Evolutionary conservation across 2,888 invertebrate species (phyloP), one percentile per base, ranked within the genome.

Genomic region (Eremobia ochroleuca): DNA sequence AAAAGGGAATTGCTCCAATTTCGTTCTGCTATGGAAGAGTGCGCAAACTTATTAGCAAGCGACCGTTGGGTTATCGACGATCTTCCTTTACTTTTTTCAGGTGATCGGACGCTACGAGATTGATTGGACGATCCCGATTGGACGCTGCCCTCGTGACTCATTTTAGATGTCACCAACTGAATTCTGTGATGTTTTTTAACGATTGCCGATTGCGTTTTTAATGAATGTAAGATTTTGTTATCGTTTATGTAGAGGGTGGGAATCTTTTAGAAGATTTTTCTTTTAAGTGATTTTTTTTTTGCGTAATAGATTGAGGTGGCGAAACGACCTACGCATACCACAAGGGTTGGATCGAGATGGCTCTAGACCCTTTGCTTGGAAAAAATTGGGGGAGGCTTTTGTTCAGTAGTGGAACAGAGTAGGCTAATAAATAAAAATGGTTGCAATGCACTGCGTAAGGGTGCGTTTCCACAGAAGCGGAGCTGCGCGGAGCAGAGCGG

Each of bases 21-120:
- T 94, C 94, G 94, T 89, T 93, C 89, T 91, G 93, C 92, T 93
- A 95, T 96, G 96, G 95, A 95, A 96, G 95, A 96, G 95, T 92
- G 96, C 93, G 94, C 95, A 95, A 95, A 95, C 95, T 96, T 95
- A 95, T 96, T 95, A 95, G 94, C 95, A 91, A 89, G 91, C 82
- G 88, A 84, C 85, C 88, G 87, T 88, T 86, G 81, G 86, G 87
- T 86, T 87, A 88, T 88, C 88, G 89, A 88, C 85, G 90, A 91
- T 91, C 90, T 93, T 94, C 90, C 93, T 95, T 95, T 95, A 93
- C 95, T 95, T 95, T 96, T 96, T 96, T 91, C 94, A 94, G 93
- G 93, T 93, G 93, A 93, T 92, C 91, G 91, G 89, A 85, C 90
- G 88, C 90, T 90, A 88, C 77, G 85, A 91, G 95, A 94, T 95